Percentiles rank a stretch among this genome's conserved stretches.
Conservation (phyloP, 64 coral and sea anemone genomes). For the Dendrophyllia cribrosa region DNA sequence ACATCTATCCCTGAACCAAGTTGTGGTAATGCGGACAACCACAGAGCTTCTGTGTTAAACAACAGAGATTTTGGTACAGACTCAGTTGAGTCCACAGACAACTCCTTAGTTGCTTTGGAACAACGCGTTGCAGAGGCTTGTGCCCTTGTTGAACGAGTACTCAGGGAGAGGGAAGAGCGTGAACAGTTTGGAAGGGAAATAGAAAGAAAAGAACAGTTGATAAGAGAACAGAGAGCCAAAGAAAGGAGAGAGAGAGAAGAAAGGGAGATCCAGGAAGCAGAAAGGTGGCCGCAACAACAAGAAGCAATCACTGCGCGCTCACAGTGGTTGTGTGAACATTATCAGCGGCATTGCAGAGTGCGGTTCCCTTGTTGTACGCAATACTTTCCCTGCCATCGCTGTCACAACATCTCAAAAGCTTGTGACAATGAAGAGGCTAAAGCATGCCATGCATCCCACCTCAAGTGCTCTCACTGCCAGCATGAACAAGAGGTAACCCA, state of each 20-base stretch:
- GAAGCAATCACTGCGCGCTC: background rate
- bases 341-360: constrained; percentile 53
- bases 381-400: constrained; percentile 73
- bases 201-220: constrained; percentile 22
- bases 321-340: constrained; percentile 55
- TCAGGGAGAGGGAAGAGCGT: constrained; percentile 3
- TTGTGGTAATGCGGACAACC: background rate
- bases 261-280: constrained; percentile 1
- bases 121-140: background rate
- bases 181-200: constrained; percentile 23
- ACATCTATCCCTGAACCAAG: background rate
- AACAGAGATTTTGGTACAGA: background rate
- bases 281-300: constrained; percentile 4
- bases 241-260: background rate
- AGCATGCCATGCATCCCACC: constrained; percentile 22
- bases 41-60: background rate
- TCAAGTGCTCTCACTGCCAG: constrained; percentile 23
- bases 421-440: constrained; percentile 28
- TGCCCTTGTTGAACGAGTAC: background rate
- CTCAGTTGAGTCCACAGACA: background rate
- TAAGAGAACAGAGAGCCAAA: background rate
- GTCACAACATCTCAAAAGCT: constrained; percentile 53
- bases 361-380: constrained; percentile 64
- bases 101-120: background rate
- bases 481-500: constrained; percentile 51